Percentiles rank a stretch among this genome's conserved stretches.
Evolutionary conservation across 2,888 invertebrate genomes (phyloP).

Genomic region (Diadegma fenestrale): DNA sequence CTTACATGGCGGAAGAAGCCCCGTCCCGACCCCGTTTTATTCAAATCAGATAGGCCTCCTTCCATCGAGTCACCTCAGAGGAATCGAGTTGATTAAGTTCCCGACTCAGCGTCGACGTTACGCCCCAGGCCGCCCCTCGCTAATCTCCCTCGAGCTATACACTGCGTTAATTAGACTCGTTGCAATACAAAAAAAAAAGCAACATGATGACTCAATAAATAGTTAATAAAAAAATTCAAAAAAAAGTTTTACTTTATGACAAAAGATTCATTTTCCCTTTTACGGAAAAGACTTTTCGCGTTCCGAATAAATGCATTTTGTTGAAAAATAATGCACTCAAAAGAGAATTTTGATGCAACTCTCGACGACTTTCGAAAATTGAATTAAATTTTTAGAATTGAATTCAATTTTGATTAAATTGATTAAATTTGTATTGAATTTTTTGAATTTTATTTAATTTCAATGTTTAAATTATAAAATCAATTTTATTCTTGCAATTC

Average conservation of each 20-base stretch:
- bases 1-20: constrained; percentile 73
- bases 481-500: no score
- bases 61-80: constrained; percentile 74
- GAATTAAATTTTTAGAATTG: no score
- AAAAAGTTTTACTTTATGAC: background rate
- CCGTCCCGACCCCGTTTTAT: constrained; percentile 76
- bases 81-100: constrained; percentile 73
- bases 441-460: no score
- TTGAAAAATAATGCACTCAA: background rate
- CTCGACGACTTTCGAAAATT: no score
- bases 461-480: no score
- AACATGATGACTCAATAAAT: constrained; percentile 25
- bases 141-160: background rate
- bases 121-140: constrained; percentile 11
- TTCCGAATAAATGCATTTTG: background rate
- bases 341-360: no score
- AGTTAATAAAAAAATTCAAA: constrained; percentile 4
- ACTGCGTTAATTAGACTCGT: constrained; percentile 34
- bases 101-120: constrained; percentile 31
- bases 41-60: constrained; percentile 79
- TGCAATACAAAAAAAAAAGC: background rate
- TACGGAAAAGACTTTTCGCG: background rate
- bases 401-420: no score
- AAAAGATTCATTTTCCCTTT: background rate
- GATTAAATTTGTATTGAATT: no score